These are phyloP conservation scores for Siphlonurus alternatus DNA, from an alignment of 2,888 invertebrate species.

Conservation along the genomic window DNA sequence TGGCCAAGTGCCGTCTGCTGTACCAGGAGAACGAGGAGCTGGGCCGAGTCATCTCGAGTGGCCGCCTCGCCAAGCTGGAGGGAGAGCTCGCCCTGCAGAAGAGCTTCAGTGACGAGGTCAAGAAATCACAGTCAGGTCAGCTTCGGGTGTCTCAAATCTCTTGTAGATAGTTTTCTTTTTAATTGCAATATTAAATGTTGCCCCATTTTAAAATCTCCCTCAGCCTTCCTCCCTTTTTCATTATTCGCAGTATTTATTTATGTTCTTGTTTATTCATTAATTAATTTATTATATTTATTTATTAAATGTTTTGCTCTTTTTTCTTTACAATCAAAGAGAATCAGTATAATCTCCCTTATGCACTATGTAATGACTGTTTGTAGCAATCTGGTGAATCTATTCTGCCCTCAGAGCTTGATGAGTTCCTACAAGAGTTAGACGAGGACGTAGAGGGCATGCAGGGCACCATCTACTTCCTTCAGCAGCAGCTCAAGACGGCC, in stretches of 20 bases:
- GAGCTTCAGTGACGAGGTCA: constrained; percentile 90
- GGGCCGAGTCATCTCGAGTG: constrained; percentile 88
- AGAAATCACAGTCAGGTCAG: constrained; percentile 83
- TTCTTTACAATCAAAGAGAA: no score
- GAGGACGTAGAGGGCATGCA: constrained; percentile 98
- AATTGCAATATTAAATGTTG: background rate
- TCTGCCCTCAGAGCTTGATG: constrained; percentile 63
- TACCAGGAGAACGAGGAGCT: constrained; percentile 97
- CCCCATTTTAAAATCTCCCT: background rate
- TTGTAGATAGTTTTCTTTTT: background rate
- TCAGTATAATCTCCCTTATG: no score
- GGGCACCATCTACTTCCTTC: constrained; percentile 85
- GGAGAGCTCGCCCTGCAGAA: constrained; percentile 89
- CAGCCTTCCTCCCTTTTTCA: background rate
- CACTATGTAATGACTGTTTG: no score
- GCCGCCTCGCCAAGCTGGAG: constrained; percentile 86
- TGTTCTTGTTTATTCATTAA: no score
- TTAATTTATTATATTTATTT: no score
- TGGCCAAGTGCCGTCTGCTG: constrained; percentile 89
- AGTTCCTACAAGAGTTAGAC: constrained; percentile 87
- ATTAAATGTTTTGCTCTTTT: no score
- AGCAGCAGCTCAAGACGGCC: constrained; percentile 77
- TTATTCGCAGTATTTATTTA: no score
- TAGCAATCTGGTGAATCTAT: no score
- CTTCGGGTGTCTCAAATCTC: no score